A percentile compares a stretch with the other conserved stretches of the same genome.
These are phyloP conservation scores for Coenonympha glycerion DNA, from an alignment of 2,888 invertebrate species.

Conservation along the genomic window DNA sequence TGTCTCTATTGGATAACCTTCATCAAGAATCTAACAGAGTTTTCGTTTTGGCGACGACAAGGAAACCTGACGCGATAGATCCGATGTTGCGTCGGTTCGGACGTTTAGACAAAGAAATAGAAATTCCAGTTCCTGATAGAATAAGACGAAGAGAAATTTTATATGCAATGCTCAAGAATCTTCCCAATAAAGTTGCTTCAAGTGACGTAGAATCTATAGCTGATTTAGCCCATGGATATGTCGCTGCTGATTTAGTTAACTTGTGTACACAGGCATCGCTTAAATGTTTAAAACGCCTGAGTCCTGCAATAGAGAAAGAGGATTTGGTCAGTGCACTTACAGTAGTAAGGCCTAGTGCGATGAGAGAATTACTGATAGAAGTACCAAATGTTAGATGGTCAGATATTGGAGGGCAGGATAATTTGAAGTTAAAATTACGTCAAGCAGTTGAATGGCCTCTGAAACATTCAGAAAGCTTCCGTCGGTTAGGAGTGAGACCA, in stretches of 20 bases:
- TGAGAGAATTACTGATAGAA: conserved; percentile 92
- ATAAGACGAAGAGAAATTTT: conserved; percentile 81
- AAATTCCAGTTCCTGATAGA: conserved; percentile 84
- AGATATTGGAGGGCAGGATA: conserved; percentile 94
- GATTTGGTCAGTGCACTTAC: conserved; percentile 81
- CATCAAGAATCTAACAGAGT: conserved; percentile 70
- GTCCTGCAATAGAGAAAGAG: conserved; percentile 51
- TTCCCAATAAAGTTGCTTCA: conserved; percentile 73
- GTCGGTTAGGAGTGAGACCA: conserved; percentile 86
- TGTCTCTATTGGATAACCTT: conserved; percentile 77
- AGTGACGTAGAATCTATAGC: conserved; percentile 79
- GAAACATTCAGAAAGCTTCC: conserved; percentile 87
- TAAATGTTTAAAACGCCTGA: conserved; percentile 72
- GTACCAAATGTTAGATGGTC: conserved; percentile 92
- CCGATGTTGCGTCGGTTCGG: conserved; percentile 85
- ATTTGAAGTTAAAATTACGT: conserved; percentile 87
- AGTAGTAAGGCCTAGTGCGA: conserved; percentile 89
- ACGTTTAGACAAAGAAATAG: conserved; percentile 86
- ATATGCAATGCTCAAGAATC: conserved; percentile 74
- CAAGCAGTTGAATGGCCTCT: conserved; percentile 97
- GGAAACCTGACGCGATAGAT: conserved; percentile 85
- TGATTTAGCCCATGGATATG: conserved; percentile 89
- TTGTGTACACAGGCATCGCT: conserved; percentile 84
- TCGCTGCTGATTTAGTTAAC: conserved; percentile 89
- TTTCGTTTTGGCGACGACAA: conserved; percentile 86